These are phyloP conservation scores for Neolamprologus toae DNA, from an alignment of 2,113 vertebrate genomes.

Conservation along the genomic window DNA sequence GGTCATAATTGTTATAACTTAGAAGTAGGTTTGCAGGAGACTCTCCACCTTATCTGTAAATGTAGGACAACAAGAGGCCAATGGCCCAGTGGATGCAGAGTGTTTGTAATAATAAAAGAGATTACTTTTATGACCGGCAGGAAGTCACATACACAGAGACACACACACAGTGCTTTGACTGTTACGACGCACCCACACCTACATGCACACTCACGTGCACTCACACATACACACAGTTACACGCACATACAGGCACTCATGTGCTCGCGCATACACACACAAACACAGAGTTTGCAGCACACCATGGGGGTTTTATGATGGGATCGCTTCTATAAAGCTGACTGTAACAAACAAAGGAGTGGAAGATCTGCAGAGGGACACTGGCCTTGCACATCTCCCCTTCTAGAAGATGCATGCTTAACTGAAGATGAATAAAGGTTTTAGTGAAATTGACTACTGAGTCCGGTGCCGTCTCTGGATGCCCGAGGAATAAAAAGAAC, in stretches of 20 bases:
- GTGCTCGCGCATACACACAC: no score
- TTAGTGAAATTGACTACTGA: neutral
- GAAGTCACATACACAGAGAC: neutral
- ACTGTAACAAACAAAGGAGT: no score
- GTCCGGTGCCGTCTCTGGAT: no score
- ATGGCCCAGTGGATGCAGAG: neutral
- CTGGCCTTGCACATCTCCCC: no score
- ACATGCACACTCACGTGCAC: no score
- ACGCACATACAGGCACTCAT: fast-evolving
- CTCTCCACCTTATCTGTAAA: neutral
- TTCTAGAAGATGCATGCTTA: neutral
- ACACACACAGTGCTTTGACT: neutral
- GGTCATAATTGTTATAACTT: neutral
- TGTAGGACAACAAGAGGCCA: neutral
- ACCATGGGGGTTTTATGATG: fast-evolving
- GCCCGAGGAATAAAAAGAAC: no score
- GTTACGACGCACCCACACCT: neutral
- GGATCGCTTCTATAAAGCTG: no score
- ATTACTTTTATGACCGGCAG: neutral
- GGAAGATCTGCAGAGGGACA: no score
- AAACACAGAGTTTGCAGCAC: no score
- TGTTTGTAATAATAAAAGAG: neutral
- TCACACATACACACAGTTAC: fast-evolving
- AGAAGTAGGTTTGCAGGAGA: neutral
- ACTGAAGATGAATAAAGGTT: neutral